phyloP scores from a whole-genome alignment of 2,113 vertebrate species.

The Phalacrocorax carbo region DNA sequence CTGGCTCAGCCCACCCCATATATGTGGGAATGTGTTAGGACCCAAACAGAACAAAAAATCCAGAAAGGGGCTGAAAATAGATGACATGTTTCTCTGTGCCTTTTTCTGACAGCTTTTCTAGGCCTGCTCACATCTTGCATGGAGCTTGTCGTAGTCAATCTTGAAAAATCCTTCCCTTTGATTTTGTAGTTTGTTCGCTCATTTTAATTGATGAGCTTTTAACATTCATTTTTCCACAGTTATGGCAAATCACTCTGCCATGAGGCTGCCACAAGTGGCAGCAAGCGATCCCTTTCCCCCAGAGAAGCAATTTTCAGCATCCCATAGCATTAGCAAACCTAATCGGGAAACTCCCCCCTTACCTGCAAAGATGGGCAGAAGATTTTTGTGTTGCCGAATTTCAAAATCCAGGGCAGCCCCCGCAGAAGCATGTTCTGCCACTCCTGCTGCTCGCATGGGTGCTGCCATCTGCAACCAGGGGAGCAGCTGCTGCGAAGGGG shows the following conservation, averaged over 20 bases:
- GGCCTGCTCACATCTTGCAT: fast-evolving
- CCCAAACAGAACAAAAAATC: neutral
- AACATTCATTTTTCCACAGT: neutral
- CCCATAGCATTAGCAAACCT: neutral
- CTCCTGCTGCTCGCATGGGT: neutral
- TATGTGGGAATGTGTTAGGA: neutral
- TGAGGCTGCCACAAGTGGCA: neutral
- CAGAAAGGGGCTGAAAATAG: neutral
- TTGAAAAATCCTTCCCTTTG: neutral
- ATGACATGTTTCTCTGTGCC: neutral
- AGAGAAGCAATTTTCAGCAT: neutral
- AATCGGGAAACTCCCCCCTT: fast-evolving
- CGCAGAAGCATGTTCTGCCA: fast-evolving
- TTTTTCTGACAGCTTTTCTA: neutral
- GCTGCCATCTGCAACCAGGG: neutral
- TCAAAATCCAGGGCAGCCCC: neutral
- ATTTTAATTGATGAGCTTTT: neutral
- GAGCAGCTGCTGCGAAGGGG: neutral
- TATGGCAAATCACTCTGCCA: fast-evolving
- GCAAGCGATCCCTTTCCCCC: neutral
- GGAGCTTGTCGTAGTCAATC: neutral
- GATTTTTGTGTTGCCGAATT: neutral
- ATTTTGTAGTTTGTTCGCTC: neutral
- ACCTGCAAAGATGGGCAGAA: neutral
- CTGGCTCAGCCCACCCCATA: fast-evolving